These are phyloP conservation scores for Ellobius talpinus DNA, from an alignment of 2,113 vertebrate species.

Conservation along the genomic window DNA sequence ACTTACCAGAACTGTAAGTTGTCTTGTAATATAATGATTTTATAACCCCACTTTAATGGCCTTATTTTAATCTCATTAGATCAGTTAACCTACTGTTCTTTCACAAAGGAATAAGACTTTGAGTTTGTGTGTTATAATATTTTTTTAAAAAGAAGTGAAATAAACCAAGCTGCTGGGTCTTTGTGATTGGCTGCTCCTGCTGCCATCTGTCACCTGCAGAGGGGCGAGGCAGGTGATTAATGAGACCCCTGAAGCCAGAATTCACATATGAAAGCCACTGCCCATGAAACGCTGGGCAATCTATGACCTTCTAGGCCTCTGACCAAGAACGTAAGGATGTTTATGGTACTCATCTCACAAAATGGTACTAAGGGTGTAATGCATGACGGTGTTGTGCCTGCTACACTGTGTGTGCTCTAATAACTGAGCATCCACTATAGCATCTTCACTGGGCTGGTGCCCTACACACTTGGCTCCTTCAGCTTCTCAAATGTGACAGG, in stretches of 20 bases:
- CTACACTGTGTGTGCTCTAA: not conserved
- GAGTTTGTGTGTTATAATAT: not conserved
- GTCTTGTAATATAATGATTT: conserved; percentile 40
- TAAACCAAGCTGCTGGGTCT: not conserved
- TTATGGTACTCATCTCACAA: not conserved
- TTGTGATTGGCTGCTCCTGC: not conserved
- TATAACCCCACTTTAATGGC: not conserved
- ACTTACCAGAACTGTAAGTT: not conserved
- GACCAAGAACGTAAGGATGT: not conserved
- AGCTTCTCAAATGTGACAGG: not conserved
- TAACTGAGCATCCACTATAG: not conserved
- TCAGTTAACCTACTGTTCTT: conserved; percentile 27
- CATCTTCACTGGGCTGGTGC: not conserved
- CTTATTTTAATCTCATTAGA: conserved; percentile 41
- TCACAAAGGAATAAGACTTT: not conserved
- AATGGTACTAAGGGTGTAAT: not conserved
- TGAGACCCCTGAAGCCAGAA: not conserved
- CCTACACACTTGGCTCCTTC: not conserved
- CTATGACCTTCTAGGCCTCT: not conserved
- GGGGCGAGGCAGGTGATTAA: not conserved
- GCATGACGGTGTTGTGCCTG: not conserved
- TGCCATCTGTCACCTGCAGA: not conserved
- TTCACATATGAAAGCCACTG: not conserved
- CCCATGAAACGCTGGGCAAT: not conserved
- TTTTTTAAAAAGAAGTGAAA: not conserved